A percentile compares a stretch with the other conserved stretches of the same genome.
These are phyloP conservation scores for Tenthredo notha DNA, from an alignment of 2,888 invertebrate species.

Conservation along the genomic window DNA sequence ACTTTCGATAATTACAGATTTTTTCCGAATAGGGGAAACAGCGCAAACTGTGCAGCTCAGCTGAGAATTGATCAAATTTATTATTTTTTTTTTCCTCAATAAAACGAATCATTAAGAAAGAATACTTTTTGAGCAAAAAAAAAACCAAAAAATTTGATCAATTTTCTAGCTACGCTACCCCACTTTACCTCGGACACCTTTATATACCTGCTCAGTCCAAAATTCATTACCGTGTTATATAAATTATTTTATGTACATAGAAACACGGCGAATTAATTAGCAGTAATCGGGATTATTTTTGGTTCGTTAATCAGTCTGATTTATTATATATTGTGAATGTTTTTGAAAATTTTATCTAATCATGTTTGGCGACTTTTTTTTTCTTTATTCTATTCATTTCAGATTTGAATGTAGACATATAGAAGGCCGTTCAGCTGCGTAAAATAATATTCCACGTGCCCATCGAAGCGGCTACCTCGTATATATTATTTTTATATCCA, in stretches of 20 bases:
- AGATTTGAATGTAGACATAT: not conserved
- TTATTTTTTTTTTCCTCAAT: too few species aligned
- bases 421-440: not conserved
- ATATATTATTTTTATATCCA: slow-evolving; percentile 4
- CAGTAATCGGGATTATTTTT: not conserved
- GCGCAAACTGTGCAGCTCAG: too few species aligned
- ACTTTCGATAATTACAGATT: not conserved
- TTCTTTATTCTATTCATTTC: not conserved
- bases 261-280: not conserved
- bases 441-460: not conserved
- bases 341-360: not conserved
- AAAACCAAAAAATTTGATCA: too few species aligned
- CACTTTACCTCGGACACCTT: too few species aligned
- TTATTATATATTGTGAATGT: not conserved
- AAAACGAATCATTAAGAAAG: too few species aligned
- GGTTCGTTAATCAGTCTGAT: too few species aligned
- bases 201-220: too few species aligned
- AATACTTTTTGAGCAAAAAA: too few species aligned
- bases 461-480: not conserved
- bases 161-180: too few species aligned
- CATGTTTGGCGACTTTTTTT: not conserved
- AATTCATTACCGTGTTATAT: too few species aligned
- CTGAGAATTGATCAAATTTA: too few species aligned
- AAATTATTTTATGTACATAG: too few species aligned
- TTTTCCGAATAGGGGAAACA: not conserved